Evolutionary conservation across 2,888 invertebrate genomes (phyloP), one percentile per base, ranked within the genome.

Genomic region (Strigamia transsilvanica): DNA sequence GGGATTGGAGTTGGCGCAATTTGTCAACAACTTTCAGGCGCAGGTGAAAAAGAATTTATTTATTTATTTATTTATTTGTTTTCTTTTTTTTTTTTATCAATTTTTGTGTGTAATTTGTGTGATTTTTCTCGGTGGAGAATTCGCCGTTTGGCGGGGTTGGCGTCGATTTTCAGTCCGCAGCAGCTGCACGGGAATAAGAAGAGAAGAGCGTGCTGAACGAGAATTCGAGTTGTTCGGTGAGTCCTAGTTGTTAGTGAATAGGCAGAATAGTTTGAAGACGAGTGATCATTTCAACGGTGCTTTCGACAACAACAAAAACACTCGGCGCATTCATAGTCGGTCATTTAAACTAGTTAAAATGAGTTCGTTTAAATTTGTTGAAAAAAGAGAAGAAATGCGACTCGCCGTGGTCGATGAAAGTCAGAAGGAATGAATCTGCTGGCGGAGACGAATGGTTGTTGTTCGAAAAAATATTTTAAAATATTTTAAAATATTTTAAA

Each of bases 301-400:
- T 5, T 81, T 27, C 32, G 18, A n/a, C n/a, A n/a, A n/a, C n/a
- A n/a, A n/a, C n/a, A n/a, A n/a, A n/a, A n/a, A n/a, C n/a, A n/a
- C n/a, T n/a, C n/a, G n/a, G n/a, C n/a, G n/a, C n/a, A n/a, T n/a
- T n/a, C n/a, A n/a, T n/a, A n/a, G n/a, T n/a, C n/a, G n/a, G n/a
- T n/a, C n/a, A n/a, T n/a, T n/a, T n/a, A n/a, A n/a, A n/a, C n/a
- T 77, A 7, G 77, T 77, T 77, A 7, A n/a, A n/a, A n/a, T n/a
- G n/a, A n/a, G n/a, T n/a, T n/a, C n/a, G n/a, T n/a, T n/a, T n/a
- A n/a, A n/a, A 51, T 51, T 73, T 32, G 13, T 73, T 86, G 82
- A 86, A 87, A 84, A 85, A 86, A 78, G 82, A 79, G 80, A 80
- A 84, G 81, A 82, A 15, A 21, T 80, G 82, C 27, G 83, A 83